Evolutionary conservation across 2,797 vertebrate genomes (phyloP).

Genomic region (Naso thynnoides): DNA sequence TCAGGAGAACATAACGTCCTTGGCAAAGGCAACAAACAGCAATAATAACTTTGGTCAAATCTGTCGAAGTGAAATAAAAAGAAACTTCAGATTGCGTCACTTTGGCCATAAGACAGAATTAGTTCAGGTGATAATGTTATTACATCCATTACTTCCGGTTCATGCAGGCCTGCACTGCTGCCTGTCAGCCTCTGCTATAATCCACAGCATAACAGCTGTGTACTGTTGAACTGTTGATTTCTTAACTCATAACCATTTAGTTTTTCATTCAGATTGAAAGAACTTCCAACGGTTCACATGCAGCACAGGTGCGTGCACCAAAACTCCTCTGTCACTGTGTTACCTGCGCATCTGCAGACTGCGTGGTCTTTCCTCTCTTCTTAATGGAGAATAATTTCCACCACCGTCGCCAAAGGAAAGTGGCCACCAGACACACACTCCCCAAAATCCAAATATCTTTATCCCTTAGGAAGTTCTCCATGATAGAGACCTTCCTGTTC

Average conservation of each 20-base stretch:
- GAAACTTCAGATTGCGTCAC: background rate
- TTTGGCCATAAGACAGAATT: background rate
- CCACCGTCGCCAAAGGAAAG: slow-evolving; percentile 88
- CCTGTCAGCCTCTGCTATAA: background rate
- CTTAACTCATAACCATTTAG: background rate
- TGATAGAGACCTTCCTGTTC: slow-evolving; percentile 64
- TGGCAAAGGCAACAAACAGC: too few relatives aligned
- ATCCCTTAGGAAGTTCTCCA: slow-evolving; percentile 88
- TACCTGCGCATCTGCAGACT: slow-evolving; percentile 87
- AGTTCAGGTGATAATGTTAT: background rate
- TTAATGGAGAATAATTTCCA: slow-evolving; percentile 86
- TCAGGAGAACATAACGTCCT: too few relatives aligned
- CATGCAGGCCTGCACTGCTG: background rate
- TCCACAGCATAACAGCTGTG: slow-evolving; percentile 2
- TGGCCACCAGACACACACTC: slow-evolving; percentile 89
- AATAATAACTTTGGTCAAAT: background rate
- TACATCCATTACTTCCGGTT: slow-evolving; percentile 24
- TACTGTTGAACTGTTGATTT: background rate
- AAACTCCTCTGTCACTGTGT: slow-evolving; percentile 13
- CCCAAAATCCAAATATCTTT: slow-evolving; percentile 91
- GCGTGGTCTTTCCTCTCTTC: slow-evolving; percentile 78
- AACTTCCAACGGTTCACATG: slow-evolving; percentile 4
- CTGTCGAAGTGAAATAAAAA: background rate
- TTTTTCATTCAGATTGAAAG: background rate
- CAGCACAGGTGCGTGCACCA: slow-evolving; percentile 5